These are phyloP conservation scores for Kobus ellipsiprymnus DNA, from an alignment of 2,113 vertebrate species.

Conservation along the genomic window DNA sequence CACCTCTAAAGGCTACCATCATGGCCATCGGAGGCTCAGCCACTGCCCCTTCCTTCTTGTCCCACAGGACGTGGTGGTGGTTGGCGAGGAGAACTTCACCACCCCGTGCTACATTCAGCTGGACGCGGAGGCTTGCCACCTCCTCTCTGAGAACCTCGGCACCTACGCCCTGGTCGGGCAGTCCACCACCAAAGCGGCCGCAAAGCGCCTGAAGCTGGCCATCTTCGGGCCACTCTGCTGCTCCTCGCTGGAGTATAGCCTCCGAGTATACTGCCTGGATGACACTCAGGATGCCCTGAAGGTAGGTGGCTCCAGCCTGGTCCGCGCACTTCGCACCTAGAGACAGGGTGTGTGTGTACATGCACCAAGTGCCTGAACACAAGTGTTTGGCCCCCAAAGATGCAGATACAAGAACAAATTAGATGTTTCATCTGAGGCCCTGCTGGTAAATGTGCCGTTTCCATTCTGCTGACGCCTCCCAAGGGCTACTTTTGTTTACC, in stretches of 20 bases:
- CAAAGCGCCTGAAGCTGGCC: constrained; percentile 92
- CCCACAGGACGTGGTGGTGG: constrained; percentile 90
- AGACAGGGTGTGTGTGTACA: fast-evolving
- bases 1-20: fast-evolving
- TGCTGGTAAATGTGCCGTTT: neutral
- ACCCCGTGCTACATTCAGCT: constrained; percentile 95
- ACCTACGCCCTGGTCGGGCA: constrained; percentile 93
- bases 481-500: constrained; percentile 57
- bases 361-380: no score
- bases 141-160: constrained; percentile 92
- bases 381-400: neutral
- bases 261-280: constrained; percentile 94
- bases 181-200: constrained; percentile 89
- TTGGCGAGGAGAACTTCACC: constrained; percentile 95
- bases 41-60: neutral
- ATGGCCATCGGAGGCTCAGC: neutral
- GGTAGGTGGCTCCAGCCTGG: constrained; percentile 71
- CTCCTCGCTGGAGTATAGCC: constrained; percentile 92
- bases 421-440: neutral
- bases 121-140: constrained; percentile 92
- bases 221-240: constrained; percentile 91
- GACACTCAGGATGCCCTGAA: constrained; percentile 95
- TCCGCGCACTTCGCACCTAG: neutral
- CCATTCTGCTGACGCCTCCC: constrained; percentile 6
- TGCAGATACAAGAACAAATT: neutral